A percentile compares a stretch with the other conserved stretches of the same genome.
These are phyloP conservation scores for Plecotus auritus DNA, from an alignment of 2,113 vertebrate species.

Conservation along the genomic window DNA sequence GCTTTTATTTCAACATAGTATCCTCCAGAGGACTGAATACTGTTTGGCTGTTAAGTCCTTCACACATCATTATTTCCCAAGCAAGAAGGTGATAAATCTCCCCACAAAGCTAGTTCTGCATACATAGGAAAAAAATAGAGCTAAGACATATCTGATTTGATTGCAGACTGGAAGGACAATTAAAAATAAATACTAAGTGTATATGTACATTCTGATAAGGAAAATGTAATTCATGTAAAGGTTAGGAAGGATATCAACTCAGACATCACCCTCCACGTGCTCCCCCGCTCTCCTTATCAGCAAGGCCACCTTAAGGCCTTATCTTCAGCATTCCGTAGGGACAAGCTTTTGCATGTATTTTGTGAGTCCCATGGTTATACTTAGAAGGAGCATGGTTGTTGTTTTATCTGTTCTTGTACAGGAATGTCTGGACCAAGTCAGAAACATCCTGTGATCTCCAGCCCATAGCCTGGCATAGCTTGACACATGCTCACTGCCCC, in stretches of 20 bases:
- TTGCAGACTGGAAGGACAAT: background rate
- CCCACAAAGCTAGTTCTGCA: background rate
- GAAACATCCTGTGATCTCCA: background rate
- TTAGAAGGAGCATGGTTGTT: background rate
- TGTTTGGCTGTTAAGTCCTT: slow-evolving; percentile 48
- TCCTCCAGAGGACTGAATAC: background rate
- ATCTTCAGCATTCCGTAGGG: background rate
- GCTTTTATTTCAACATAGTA: slow-evolving; percentile 35
- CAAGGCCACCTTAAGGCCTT: background rate
- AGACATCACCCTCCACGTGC: fast-evolving
- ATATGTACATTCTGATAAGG: background rate
- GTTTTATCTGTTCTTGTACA: background rate
- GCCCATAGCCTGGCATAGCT: background rate
- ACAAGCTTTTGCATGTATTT: background rate
- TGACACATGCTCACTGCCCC: background rate
- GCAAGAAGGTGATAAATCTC: slow-evolving; percentile 46
- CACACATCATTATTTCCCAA: slow-evolving; percentile 50
- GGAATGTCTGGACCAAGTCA: background rate
- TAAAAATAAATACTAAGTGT: background rate
- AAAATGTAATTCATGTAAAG: background rate
- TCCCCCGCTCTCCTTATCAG: fast-evolving
- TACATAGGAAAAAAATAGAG: background rate
- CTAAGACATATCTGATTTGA: background rate
- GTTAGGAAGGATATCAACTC: background rate
- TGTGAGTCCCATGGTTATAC: background rate